Evolutionary conservation across 2,797 vertebrate species (phyloP).

Genomic region (Microchirus variegatus): DNA sequence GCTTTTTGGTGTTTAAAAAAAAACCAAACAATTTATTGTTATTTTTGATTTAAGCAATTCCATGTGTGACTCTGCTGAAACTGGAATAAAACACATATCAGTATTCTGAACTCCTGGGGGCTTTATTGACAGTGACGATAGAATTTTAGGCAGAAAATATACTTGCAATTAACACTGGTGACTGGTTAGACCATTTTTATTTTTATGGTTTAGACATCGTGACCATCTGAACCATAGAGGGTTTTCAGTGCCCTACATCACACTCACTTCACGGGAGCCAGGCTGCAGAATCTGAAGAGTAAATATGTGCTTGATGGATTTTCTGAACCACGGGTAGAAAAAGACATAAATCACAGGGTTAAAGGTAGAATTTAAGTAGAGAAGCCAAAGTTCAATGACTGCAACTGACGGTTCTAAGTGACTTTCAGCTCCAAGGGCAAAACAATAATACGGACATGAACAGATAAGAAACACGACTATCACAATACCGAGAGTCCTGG

Average conservation of each 20-base stretch:
- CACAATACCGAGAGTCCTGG: constrained; percentile 60
- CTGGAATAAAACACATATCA: no score
- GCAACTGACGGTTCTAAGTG: constrained; percentile 4
- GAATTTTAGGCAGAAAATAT: no score
- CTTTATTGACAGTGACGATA: no score
- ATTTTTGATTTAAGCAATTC: no score
- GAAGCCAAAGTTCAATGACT: constrained; percentile 50
- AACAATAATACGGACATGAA: constrained; percentile 59
- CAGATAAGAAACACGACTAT: constrained; percentile 57
- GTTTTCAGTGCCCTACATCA: neutral
- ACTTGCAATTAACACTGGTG: no score
- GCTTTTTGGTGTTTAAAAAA: no score
- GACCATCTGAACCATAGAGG: no score
- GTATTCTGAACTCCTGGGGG: no score
- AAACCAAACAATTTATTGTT: no score
- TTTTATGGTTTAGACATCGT: neutral
- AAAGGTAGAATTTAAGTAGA: constrained; percentile 65
- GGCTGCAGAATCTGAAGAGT: constrained; percentile 5
- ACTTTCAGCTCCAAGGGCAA: constrained; percentile 23
- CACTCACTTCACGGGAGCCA: neutral
- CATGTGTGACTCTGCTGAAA: no score
- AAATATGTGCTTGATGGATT: constrained; percentile 1
- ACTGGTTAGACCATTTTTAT: no score
- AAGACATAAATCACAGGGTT: neutral
- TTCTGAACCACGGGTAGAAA: constrained; percentile 14